Percentiles rank a stretch among this genome's conserved stretches.
These are phyloP conservation scores for Phorcus lineatus DNA, from an alignment of 2,888 invertebrate genomes.

Conservation along the genomic window DNA sequence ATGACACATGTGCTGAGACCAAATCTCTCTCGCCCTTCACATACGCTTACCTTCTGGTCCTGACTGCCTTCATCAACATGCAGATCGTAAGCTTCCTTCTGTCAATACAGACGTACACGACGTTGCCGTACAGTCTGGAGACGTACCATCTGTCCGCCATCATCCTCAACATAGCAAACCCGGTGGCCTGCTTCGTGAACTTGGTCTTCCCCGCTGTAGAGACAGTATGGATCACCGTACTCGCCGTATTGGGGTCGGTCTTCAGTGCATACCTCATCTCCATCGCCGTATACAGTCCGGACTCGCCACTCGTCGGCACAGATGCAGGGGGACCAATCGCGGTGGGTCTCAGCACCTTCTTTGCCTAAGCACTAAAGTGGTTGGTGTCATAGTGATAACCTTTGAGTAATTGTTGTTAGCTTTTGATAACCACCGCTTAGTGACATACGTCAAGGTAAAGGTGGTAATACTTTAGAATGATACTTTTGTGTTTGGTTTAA, in stretches of 20 bases:
- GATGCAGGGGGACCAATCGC: neutral
- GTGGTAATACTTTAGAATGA: too few relatives aligned
- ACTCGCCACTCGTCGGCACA: neutral
- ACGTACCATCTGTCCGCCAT: constrained; percentile 88
- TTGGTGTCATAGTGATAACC: too few relatives aligned
- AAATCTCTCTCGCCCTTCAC: neutral
- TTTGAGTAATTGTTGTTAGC: too few relatives aligned
- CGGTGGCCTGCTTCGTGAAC: constrained; percentile 82
- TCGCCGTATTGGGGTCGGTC: constrained; percentile 75
- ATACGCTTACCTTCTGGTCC: constrained; percentile 19
- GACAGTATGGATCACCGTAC: constrained; percentile 47
- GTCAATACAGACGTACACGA: constrained; percentile 87
- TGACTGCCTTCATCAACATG: constrained; percentile 36
- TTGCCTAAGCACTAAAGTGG: too few relatives aligned
- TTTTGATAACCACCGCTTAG: too few relatives aligned
- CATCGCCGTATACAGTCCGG: constrained; percentile 79
- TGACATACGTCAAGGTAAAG: too few relatives aligned
- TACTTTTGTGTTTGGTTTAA: too few relatives aligned
- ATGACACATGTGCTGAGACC: too few relatives aligned
- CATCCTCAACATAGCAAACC: constrained; percentile 87
- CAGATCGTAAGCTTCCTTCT: constrained; percentile 79
- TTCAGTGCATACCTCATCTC: constrained; percentile 83
- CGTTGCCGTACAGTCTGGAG: constrained; percentile 85
- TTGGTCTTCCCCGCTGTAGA: constrained; percentile 76
- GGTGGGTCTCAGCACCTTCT: neutral